These are phyloP conservation scores for Bos indicus DNA, from an alignment of 2,113 vertebrate species.

Conservation along the genomic window DNA sequence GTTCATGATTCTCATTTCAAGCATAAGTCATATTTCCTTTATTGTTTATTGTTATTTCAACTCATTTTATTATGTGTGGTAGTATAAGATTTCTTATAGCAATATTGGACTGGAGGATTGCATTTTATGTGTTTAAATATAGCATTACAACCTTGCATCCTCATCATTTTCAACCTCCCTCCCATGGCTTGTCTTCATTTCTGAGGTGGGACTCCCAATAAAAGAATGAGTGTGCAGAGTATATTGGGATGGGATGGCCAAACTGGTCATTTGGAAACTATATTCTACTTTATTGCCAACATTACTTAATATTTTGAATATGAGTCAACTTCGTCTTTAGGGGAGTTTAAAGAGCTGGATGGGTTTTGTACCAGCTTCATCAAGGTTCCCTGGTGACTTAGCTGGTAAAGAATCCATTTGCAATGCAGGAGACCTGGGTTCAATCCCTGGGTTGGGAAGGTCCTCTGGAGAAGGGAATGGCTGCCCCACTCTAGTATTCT, in stretches of 20 bases:
- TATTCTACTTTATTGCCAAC: slow-evolving; percentile 23
- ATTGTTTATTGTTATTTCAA: slow-evolving; percentile 57
- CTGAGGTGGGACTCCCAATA: slow-evolving; percentile 19
- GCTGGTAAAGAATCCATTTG: neutral
- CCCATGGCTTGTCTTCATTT: neutral
- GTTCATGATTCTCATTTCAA: slow-evolving; percentile 20
- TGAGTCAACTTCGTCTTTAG: slow-evolving; percentile 11
- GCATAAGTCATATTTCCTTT: slow-evolving; percentile 46
- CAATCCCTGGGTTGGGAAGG: neutral
- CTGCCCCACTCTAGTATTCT: neutral
- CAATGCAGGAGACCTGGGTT: neutral
- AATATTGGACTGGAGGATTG: slow-evolving; percentile 7
- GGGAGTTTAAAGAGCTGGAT: neutral
- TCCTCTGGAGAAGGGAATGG: neutral
- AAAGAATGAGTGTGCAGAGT: slow-evolving; percentile 27
- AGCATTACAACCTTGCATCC: neutral
- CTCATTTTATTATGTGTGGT: slow-evolving; percentile 55
- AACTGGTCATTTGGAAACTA: slow-evolving; percentile 28
- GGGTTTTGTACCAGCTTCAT: neutral
- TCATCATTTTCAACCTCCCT: neutral
- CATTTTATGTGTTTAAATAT: slow-evolving; percentile 43
- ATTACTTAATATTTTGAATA: slow-evolving; percentile 26
- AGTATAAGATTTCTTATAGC: slow-evolving; percentile 25
- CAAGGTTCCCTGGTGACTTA: neutral
- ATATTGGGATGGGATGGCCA: neutral